Evolutionary conservation across 2,113 vertebrate genomes (phyloP).

Genomic region (Thalassoma bifasciatum): DNA sequence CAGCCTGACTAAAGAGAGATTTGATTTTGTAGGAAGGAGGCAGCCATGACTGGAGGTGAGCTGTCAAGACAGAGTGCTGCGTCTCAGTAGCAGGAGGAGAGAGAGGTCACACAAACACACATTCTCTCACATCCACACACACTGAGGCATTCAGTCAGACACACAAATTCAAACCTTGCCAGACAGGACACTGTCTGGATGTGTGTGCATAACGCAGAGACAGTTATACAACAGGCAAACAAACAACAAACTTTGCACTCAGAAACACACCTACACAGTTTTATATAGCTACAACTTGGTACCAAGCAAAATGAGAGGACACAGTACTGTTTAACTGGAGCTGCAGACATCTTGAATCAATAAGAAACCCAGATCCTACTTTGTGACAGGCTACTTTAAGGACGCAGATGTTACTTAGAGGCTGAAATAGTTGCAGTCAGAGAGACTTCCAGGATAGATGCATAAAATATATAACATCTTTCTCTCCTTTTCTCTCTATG

Average conservation of each 20-base stretch:
- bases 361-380: slow-evolving; percentile 24
- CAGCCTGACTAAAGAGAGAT: slow-evolving; percentile 69
- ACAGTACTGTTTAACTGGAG: slow-evolving; percentile 22
- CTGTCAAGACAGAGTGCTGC: slow-evolving; percentile 26
- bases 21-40: slow-evolving; percentile 65
- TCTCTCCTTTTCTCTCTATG: background rate
- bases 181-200: slow-evolving; percentile 9
- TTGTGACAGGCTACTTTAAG: slow-evolving; percentile 48
- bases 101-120: slow-evolving; percentile 6
- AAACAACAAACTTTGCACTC: slow-evolving; percentile 9
- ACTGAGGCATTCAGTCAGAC: background rate
- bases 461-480: slow-evolving; percentile 43
- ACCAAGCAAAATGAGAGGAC: slow-evolving; percentile 35
- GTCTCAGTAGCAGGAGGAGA: slow-evolving; percentile 38
- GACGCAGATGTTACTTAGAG: slow-evolving; percentile 48
- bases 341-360: slow-evolving; percentile 60
- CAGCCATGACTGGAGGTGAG: slow-evolving; percentile 48
- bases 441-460: slow-evolving; percentile 32
- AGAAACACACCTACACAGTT: slow-evolving; percentile 12
- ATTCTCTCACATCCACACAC: background rate
- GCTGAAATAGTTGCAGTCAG: slow-evolving; percentile 36
- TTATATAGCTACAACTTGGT: slow-evolving; percentile 6
- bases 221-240: slow-evolving; percentile 14
- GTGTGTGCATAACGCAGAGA: background rate
- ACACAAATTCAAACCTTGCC: slow-evolving; percentile 9